phyloP scores from a whole-genome alignment of 2,113 vertebrate species.

The Laterallus jamaicensis region DNA sequence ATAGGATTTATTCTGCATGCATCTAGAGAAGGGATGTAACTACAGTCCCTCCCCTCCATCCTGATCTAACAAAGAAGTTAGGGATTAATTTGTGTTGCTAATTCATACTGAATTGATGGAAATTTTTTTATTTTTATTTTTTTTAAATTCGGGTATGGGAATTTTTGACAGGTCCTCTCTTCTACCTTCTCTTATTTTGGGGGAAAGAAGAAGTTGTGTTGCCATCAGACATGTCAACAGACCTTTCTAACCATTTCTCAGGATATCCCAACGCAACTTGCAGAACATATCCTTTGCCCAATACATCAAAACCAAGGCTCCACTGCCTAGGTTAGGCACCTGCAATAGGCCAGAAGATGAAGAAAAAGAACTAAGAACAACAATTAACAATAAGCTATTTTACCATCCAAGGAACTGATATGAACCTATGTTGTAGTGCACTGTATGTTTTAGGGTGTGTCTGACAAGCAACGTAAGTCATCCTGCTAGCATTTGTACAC shows the following conservation, averaged over 20 bases:
- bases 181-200: neutral
- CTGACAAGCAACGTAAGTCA: neutral
- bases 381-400: neutral
- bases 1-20: neutral
- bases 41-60: neutral
- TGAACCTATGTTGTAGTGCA: neutral
- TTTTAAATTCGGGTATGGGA: neutral
- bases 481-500: neutral
- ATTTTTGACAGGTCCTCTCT: accelerated
- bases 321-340: neutral
- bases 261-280: neutral
- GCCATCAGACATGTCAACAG: neutral
- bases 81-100: neutral
- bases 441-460: neutral
- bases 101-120: neutral
- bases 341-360: neutral
- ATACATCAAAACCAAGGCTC: neutral
- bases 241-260: neutral
- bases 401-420: neutral
- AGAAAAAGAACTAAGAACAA: neutral
- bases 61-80: accelerated
- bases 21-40: neutral
- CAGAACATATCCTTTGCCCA: neutral
- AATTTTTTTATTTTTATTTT: neutral
- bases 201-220: neutral